Evolutionary conservation across 2,797 vertebrate species (phyloP).

Genomic region (Hippopotamyrus pictus): DNA sequence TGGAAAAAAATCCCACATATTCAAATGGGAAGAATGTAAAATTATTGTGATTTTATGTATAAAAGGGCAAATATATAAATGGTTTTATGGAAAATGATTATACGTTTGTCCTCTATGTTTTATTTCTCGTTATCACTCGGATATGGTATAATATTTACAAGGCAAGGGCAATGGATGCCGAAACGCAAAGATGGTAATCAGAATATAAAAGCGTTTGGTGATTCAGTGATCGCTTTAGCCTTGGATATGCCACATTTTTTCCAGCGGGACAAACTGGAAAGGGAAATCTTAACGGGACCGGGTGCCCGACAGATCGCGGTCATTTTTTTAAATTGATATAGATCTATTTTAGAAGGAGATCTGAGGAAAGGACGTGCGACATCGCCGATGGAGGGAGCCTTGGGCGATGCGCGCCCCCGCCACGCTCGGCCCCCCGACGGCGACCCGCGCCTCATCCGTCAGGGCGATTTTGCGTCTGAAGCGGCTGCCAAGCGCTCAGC

Average conservation of each 20-base stretch:
- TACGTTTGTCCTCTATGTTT: not conserved
- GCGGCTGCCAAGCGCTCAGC: slow-evolving; percentile 9
- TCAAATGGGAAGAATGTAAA: slow-evolving; percentile 16
- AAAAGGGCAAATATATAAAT: slow-evolving; percentile 11
- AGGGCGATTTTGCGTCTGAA: not conserved
- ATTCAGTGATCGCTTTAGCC: not conserved
- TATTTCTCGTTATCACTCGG: not conserved
- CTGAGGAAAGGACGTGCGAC: not conserved
- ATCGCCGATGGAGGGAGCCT: not conserved
- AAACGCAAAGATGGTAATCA: not conserved
- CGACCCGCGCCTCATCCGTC: not conserved
- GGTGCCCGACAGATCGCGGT: not conserved
- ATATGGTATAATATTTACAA: not conserved
- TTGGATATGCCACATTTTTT: not conserved
- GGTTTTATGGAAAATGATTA: not conserved
- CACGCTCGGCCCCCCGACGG: not conserved
- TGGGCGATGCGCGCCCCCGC: not conserved
- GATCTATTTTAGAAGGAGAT: not conserved
- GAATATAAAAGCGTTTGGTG: not conserved
- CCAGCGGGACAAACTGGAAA: not conserved
- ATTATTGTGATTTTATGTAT: slow-evolving; percentile 13
- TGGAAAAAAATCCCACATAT: slow-evolving; percentile 23
- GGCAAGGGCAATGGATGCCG: not conserved
- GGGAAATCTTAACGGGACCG: not conserved
- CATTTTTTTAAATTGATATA: not conserved